A percentile compares a stretch with the other conserved stretches of the same genome.
Evolutionary conservation across 2,113 vertebrate genomes (phyloP).

Genomic region (Sakesphorus luctuosus): DNA sequence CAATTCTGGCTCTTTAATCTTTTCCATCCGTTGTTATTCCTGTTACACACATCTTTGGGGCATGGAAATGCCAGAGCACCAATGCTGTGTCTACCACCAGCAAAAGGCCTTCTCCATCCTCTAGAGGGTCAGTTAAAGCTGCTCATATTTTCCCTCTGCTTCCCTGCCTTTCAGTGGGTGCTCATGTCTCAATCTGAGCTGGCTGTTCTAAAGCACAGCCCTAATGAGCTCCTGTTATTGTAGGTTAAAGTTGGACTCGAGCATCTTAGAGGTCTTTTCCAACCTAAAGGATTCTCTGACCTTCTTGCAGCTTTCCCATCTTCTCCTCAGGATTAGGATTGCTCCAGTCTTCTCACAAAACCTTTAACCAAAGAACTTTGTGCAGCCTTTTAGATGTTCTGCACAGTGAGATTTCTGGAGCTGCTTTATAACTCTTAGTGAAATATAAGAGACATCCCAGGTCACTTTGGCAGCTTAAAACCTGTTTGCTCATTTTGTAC

Average conservation of each 20-base stretch:
- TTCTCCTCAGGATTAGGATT: not conserved
- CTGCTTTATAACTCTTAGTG: not conserved
- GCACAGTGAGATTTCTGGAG: not conserved
- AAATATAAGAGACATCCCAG: fast-evolving
- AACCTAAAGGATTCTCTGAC: not conserved
- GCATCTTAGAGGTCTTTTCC: not conserved
- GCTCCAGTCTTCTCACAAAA: not conserved
- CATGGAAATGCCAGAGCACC: not conserved
- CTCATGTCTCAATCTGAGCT: not conserved
- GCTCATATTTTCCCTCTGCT: fast-evolving
- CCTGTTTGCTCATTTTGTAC: not conserved
- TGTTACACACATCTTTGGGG: not conserved
- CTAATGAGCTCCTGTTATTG: fast-evolving
- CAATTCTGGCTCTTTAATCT: not conserved
- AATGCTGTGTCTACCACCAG: not conserved
- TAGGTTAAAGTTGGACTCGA: not conserved
- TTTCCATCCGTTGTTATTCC: not conserved
- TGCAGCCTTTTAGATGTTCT: not conserved
- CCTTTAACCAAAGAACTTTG: not conserved
- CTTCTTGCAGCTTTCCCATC: not conserved
- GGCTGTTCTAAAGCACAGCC: not conserved
- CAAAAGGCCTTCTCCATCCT: not conserved
- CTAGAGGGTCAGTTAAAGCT: not conserved
- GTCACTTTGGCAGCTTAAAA: not conserved
- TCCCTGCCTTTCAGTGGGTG: not conserved